Evolutionary conservation across 1,140 invertebrate species (phyloP).

Genomic region (Rhopalosiphum padi): DNA sequence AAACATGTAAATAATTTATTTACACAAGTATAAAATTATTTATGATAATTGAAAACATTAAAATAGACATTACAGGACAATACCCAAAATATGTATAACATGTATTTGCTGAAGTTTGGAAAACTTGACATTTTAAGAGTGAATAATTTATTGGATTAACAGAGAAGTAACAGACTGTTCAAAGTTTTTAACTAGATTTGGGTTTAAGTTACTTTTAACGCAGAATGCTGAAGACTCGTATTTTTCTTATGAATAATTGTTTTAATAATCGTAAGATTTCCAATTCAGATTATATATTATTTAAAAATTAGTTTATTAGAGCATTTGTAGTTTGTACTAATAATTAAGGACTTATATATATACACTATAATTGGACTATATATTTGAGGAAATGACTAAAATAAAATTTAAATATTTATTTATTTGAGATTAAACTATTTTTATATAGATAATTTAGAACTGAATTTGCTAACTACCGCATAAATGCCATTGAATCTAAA

Average conservation of each 20-base stretch:
- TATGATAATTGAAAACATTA: not conserved
- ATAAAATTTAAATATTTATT: not conserved
- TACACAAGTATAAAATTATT: not conserved
- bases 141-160: conserved; percentile 15
- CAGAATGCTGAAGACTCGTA: not conserved
- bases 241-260: not conserved
- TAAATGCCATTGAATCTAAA: not conserved
- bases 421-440: not conserved
- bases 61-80: conserved; percentile 4
- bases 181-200: conserved; percentile 22
- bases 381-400: not conserved
- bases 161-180: not conserved
- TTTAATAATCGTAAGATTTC: not conserved
- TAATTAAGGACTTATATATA: not conserved
- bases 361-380: not conserved
- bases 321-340: not conserved
- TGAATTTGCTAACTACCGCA: not conserved
- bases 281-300: not conserved
- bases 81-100: not conserved
- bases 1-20: not conserved
- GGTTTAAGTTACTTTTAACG: not conserved
- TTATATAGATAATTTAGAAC: not conserved
- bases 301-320: not conserved
- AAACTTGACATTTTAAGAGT: not conserved
- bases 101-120: not conserved